Conservation (phyloP, 2,113 vertebrate species). For the Orcinus orca region DNA sequence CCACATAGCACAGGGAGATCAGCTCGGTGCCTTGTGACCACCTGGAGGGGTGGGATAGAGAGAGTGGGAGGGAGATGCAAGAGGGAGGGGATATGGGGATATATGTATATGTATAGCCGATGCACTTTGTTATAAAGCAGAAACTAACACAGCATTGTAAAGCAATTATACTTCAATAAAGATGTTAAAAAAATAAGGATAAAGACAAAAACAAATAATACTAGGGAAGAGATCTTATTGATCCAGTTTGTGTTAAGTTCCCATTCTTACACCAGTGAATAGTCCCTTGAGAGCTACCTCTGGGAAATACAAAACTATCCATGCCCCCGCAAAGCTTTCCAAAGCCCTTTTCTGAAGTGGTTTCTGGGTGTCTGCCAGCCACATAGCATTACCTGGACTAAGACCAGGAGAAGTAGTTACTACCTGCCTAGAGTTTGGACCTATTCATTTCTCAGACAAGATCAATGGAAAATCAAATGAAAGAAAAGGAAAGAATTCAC, state of each 20-base stretch:
- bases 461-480: conserved; percentile 18
- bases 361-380: background rate
- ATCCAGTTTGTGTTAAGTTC: background rate
- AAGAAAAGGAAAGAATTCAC: background rate
- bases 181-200: too few relatives aligned
- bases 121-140: too few relatives aligned
- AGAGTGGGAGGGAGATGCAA: too few relatives aligned
- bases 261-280: background rate
- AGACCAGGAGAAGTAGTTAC: background rate
- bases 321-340: background rate
- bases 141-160: too few relatives aligned
- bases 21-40: too few relatives aligned
- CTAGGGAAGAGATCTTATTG: background rate
- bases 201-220: background rate
- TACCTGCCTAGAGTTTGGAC: background rate
- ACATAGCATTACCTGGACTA: background rate
- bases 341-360: background rate
- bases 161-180: too few relatives aligned
- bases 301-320: background rate
- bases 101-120: too few relatives aligned
- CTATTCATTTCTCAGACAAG: conserved; percentile 22
- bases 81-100: too few relatives aligned
- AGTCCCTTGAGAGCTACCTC: background rate
- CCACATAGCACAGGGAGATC: too few relatives aligned
- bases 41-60: too few relatives aligned